A percentile compares a stretch with the other conserved stretches of the same genome.
Evolutionary conservation across 2,888 invertebrate species (phyloP).

Genomic region (Kryphioiulus occultus): DNA sequence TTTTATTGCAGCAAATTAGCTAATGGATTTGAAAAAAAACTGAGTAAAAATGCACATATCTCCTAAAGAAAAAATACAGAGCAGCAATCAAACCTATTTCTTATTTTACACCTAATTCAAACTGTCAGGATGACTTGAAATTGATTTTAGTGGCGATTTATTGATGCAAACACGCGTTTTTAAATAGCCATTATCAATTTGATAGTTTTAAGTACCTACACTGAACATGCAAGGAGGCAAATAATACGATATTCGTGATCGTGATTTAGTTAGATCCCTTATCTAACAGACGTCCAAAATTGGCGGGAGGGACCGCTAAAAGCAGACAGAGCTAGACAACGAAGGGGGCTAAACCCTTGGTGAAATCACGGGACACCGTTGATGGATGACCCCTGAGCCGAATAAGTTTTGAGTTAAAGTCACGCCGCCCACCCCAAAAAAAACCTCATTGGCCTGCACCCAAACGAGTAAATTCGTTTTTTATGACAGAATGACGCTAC

Average conservation of each 20-base stretch:
- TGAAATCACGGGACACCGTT: not conserved
- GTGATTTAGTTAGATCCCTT: no score
- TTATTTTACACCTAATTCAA: not conserved
- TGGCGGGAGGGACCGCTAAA: not conserved
- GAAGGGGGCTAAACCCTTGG: not conserved
- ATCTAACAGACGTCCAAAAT: not conserved
- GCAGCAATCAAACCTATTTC: not conserved
- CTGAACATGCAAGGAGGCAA: not conserved
- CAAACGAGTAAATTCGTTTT: not conserved
- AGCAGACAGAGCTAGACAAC: not conserved
- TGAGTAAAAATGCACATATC: no score
- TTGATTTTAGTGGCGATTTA: not conserved
- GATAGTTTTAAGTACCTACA: not conserved
- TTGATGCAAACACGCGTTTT: not conserved
- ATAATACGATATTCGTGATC: not conserved
- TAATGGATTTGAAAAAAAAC: no score
- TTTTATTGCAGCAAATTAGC: not conserved
- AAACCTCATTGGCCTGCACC: not conserved
- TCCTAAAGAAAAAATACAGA: no score
- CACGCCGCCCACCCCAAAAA: not conserved
- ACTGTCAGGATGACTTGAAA: not conserved
- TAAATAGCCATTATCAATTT: not conserved
- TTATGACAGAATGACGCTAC: not conserved
- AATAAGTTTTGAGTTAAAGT: not conserved
- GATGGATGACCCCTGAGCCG: not conserved